phyloP scores from a whole-genome alignment of 2,113 vertebrate species.

The Cryptomyrus ogoouensis region DNA sequence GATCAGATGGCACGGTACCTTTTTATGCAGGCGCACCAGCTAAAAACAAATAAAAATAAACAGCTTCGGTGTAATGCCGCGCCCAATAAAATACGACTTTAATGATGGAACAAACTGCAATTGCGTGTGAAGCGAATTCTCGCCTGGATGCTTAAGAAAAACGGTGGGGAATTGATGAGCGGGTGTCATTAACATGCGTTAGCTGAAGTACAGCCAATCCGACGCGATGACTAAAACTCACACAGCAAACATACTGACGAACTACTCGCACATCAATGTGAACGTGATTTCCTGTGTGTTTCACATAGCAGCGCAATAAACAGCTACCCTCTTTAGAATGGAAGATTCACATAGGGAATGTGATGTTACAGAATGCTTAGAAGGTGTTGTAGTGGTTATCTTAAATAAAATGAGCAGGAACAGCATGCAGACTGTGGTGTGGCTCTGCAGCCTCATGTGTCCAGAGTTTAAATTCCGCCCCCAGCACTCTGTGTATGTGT shows the following conservation, averaged over 20 bases:
- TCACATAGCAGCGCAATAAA: background rate
- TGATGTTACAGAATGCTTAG: background rate
- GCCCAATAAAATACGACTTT: background rate
- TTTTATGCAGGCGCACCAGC: background rate
- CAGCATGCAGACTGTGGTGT: background rate
- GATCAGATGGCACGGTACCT: background rate
- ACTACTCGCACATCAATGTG: background rate
- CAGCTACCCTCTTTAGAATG: background rate
- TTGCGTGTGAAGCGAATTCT: background rate
- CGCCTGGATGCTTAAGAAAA: background rate
- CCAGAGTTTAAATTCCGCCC: background rate
- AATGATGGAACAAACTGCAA: background rate
- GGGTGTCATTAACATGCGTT: background rate
- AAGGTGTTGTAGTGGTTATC: background rate
- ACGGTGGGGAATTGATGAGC: background rate
- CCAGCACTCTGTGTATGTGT: background rate
- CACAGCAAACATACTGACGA: background rate
- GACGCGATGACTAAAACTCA: background rate
- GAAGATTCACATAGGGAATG: background rate
- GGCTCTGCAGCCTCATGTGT: background rate
- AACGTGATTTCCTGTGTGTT: background rate
- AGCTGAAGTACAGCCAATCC: background rate
- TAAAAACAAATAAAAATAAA: background rate
- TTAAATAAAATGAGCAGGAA: background rate
- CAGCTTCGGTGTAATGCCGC: background rate